A percentile compares a stretch with the other conserved stretches of the same genome.
Conservation (phyloP, 2,888 invertebrate species). For the Hypomecis punctinalis region DNA sequence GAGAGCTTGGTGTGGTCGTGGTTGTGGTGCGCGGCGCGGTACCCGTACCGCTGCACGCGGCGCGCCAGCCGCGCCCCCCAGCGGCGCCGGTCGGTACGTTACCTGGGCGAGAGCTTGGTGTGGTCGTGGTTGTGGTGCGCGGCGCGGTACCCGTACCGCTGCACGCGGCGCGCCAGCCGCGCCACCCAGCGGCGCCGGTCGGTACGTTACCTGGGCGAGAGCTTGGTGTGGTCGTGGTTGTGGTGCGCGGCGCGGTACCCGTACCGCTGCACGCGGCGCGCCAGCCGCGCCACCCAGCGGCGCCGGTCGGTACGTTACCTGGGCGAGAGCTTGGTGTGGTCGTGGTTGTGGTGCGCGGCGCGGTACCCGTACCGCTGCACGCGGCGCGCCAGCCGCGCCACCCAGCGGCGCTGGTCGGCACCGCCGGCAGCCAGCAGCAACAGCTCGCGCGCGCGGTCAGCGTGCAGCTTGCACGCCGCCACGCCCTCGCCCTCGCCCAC, state of each 20-base stretch:
- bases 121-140: too few species aligned
- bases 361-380: constrained; percentile 97
- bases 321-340: constrained; percentile 70
- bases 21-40: constrained; percentile 86
- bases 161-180: constrained; percentile 91
- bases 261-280: constrained; percentile 92
- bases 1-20: too few species aligned
- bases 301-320: constrained; percentile 88
- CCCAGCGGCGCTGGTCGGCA: constrained; percentile 97
- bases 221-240: too few species aligned
- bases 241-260: constrained; percentile 53
- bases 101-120: too few species aligned
- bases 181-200: constrained; percentile 50
- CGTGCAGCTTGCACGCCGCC: constrained; percentile 98
- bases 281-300: constrained; percentile 95
- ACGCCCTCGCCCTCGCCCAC: constrained; percentile 91
- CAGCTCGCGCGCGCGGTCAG: constrained; percentile 98
- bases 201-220: constrained; percentile 51
- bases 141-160: too few species aligned
- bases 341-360: constrained; percentile 89
- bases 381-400: constrained; percentile 94
- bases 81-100: constrained; percentile 89
- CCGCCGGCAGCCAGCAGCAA: constrained; percentile 93
- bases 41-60: constrained; percentile 96
- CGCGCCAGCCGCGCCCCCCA: constrained; percentile 97